Evolutionary conservation across 2,888 invertebrate species (phyloP), one percentile per base, ranked within the genome.

Genomic region (Cataglyphis livida): DNA sequence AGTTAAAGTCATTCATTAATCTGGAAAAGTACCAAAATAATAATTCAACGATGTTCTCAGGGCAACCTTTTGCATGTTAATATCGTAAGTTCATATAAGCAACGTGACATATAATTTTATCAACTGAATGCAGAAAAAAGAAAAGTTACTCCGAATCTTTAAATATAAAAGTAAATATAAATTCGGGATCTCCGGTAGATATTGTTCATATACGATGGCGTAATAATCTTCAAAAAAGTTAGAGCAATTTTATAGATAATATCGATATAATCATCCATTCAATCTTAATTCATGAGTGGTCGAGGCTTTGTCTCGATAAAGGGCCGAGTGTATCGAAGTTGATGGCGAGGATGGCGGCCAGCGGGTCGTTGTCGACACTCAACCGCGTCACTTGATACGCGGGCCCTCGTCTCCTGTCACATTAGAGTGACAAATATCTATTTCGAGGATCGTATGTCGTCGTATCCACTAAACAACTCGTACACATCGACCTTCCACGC

Each of bases 391-490:
- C 82, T 85, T 74, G 74, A 85, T 85, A 85, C 83, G 73, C 51
- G 68, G 35, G 65, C 74, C 62, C 85, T 73, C 62, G 57, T 84
- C 7, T 21, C 65, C 51, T 78, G 81, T 87, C 87, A 71, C 83
- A 87, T 87, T 87, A 84, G 78, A 78, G 81, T 82, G 86, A 86
- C 87, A 84, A 87, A 87, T 87, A 87, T 86, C 86, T 83, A 85
- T 87, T 85, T 87, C 81, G 78, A 83, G 74, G 83, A 87, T 85
- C 81, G 71, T 82, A 66, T 81, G 65, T 82, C 73, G 81, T 83
- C 83, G 79, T 83, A 84, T 87, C 86, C 71, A 82, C 87, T 83
- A 82, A 84, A 86, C 84, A 84, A 87, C 86, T 87, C 87, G 86
- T 81, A 83, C 82, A 86, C 82, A 68, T 85, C 70, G 44, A 74